These are phyloP conservation scores for Taxidea taxus DNA, from an alignment of 2,113 vertebrate genomes.

Conservation along the genomic window DNA sequence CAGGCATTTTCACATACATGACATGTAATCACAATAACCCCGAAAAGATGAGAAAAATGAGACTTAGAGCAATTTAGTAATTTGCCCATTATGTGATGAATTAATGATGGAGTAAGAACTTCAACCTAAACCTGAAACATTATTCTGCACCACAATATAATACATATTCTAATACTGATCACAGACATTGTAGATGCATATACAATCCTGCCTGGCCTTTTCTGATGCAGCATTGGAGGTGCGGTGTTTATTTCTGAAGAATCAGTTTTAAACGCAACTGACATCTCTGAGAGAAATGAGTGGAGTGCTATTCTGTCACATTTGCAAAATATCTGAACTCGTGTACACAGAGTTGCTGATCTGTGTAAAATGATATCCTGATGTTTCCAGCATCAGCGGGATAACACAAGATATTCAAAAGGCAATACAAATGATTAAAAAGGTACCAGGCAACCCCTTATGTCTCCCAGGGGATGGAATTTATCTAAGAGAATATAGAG, in stretches of 20 bases:
- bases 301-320: background rate
- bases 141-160: background rate
- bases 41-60: background rate
- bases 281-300: background rate
- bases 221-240: background rate
- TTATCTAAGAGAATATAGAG: background rate
- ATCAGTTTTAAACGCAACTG: background rate
- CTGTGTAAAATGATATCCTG: background rate
- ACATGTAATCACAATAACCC: background rate
- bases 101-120: background rate
- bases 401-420: background rate
- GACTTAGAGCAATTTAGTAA: background rate
- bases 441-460: background rate
- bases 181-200: background rate
- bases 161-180: background rate
- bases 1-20: background rate
- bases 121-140: background rate
- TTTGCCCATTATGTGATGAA: background rate
- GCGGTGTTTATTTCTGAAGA: background rate
- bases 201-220: background rate
- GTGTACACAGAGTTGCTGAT: background rate
- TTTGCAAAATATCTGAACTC: background rate
- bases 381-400: background rate
- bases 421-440: conserved; percentile 35
- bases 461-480: background rate